Percentiles rank a stretch among this genome's conserved stretches.
These are phyloP conservation scores for Aphodius sticticus DNA, from an alignment of 2,888 invertebrate species.

Conservation along the genomic window DNA sequence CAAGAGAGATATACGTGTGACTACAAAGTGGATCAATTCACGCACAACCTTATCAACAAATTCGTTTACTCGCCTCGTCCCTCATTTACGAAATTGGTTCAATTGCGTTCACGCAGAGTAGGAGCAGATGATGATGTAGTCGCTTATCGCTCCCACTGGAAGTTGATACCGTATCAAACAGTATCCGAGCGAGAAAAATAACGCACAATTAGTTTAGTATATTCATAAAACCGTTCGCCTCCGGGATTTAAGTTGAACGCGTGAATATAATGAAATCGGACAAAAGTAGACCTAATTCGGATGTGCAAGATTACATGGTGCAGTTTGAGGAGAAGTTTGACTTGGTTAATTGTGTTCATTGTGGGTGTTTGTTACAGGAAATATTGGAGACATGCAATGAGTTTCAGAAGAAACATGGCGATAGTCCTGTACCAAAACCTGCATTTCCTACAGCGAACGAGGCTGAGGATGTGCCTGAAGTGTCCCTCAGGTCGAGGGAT, in stretches of 20 bases:
- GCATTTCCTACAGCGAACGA: not conserved
- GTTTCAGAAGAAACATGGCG: constrained; percentile 15
- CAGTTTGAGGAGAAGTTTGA: not conserved
- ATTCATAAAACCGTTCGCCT: not conserved
- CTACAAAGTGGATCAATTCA: constrained; percentile 16
- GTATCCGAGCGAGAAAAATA: not conserved
- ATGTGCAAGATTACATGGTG: not conserved
- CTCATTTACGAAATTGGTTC: not conserved
- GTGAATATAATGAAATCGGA: not conserved
- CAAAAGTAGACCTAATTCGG: not conserved
- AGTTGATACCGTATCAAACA: not conserved
- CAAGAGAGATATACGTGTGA: constrained; percentile 7
- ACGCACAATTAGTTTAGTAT: not conserved
- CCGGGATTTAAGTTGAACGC: not conserved
- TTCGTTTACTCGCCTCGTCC: not conserved
- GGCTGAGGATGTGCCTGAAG: not conserved
- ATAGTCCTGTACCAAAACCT: constrained; percentile 6
- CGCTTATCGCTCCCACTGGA: not conserved
- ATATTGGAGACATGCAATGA: constrained; percentile 13
- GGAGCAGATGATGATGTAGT: not conserved
- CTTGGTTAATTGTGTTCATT: not conserved
- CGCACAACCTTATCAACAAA: not conserved
- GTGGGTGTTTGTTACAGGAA: constrained; percentile 17
- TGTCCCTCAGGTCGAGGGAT: not conserved
- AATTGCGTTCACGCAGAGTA: not conserved